Conservation (phyloP, 2,888 invertebrate genomes). For the Acanthosepion lycidas region DNA sequence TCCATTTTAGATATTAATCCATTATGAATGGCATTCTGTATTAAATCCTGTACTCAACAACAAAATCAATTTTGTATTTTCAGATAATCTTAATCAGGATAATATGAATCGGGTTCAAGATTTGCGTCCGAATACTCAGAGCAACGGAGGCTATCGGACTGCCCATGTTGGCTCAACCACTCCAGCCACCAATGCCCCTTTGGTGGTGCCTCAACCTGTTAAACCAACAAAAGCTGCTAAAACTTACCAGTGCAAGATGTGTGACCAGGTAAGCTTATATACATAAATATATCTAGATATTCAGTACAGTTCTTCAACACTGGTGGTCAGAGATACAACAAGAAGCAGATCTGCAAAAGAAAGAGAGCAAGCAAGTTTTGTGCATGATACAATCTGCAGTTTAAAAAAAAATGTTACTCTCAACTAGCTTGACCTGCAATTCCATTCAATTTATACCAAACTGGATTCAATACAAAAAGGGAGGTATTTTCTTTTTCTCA, state of each 20-base stretch:
- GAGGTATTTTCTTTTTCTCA: background rate
- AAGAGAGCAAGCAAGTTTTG: background rate
- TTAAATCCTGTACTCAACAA: background rate
- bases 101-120: constrained; percentile 48
- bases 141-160: constrained; percentile 48
- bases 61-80: constrained; percentile 16
- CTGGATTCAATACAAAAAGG: background rate
- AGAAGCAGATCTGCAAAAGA: background rate
- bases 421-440: background rate
- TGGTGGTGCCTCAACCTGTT: constrained; percentile 70
- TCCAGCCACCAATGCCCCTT: constrained; percentile 64
- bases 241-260: constrained; percentile 72
- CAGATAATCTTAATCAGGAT: constrained; percentile 46
- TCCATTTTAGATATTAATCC: background rate
- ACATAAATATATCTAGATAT: constrained; percentile 15
- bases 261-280: constrained; percentile 66
- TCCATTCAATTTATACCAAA: background rate
- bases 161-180: constrained; percentile 65
- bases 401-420: background rate
- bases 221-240: constrained; percentile 65
- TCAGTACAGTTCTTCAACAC: background rate
- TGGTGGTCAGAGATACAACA: too few relatives aligned
- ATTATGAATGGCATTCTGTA: background rate
- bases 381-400: background rate
- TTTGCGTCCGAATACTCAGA: constrained; percentile 45